Conservation (phyloP, 2,888 invertebrate species). For the Brachycybe producta region DNA sequence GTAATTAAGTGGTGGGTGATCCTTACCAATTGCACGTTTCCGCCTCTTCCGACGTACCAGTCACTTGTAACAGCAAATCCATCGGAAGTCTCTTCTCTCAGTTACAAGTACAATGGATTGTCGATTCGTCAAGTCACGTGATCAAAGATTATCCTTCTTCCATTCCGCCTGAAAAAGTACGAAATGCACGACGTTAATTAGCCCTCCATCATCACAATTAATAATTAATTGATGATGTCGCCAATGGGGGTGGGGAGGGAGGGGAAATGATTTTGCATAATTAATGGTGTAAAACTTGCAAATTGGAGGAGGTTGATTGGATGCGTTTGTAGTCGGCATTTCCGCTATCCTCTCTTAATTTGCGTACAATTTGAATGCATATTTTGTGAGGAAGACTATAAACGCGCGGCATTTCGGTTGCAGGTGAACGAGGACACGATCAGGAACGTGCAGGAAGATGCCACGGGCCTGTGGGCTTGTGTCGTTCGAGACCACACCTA, state of each 20-base stretch:
- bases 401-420: too few species aligned
- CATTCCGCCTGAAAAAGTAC: neutral
- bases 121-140: neutral
- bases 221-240: too few species aligned
- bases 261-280: too few species aligned
- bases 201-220: too few species aligned
- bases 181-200: neutral
- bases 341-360: too few species aligned
- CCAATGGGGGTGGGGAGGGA: too few species aligned
- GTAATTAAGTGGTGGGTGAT: conserved; percentile 1
- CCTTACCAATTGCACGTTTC: neutral
- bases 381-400: too few species aligned
- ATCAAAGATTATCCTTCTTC: neutral
- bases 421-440: conserved; percentile 2
- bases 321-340: too few species aligned
- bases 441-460: neutral
- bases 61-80: conserved; percentile 3
- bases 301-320: too few species aligned
- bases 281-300: too few species aligned
- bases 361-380: too few species aligned
- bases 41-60: neutral
- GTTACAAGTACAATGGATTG: neutral
- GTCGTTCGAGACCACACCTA: neutral
- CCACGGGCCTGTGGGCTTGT: conserved; percentile 5
- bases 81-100: neutral